These are phyloP conservation scores for Cynodonichthys magdalenae DNA, from an alignment of 2,797 vertebrate genomes.

Conservation along the genomic window DNA sequence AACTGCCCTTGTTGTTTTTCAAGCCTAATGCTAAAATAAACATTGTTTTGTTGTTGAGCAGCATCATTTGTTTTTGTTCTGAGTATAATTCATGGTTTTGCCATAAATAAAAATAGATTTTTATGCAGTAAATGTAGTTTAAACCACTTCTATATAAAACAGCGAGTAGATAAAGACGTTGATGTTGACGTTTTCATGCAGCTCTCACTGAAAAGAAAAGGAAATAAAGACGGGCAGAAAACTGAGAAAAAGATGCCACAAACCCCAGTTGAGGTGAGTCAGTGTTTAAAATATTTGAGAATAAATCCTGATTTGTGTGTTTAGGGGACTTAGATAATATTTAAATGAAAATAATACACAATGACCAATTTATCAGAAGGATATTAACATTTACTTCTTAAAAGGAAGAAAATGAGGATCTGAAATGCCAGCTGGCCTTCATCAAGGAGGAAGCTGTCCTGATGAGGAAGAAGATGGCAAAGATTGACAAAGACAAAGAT, in stretches of 20 bases:
- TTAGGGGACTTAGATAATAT: too few species aligned
- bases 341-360: background rate
- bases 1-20: too few species aligned
- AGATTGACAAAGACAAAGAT: slow-evolving; percentile 98
- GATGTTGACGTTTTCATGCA: slow-evolving; percentile 65
- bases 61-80: slow-evolving; percentile 11
- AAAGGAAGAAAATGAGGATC: slow-evolving; percentile 95
- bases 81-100: background rate
- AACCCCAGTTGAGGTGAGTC: slow-evolving; percentile 90
- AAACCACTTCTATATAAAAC: slow-evolving; percentile 45
- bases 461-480: slow-evolving; percentile 99
- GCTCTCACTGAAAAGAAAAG: slow-evolving; percentile 95
- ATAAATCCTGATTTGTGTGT: too few species aligned
- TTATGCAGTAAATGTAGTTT: slow-evolving; percentile 41
- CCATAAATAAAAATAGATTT: background rate
- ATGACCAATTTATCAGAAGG: too few species aligned
- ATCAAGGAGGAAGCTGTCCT: slow-evolving; percentile 95
- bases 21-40: too few species aligned
- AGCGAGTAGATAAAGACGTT: background rate
- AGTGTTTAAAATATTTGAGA: slow-evolving; percentile 30
- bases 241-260: slow-evolving; percentile 90
- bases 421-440: slow-evolving; percentile 96
- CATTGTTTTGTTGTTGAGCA: background rate
- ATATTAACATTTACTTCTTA: slow-evolving; percentile 8
- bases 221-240: slow-evolving; percentile 92